phyloP scores from a whole-genome alignment of 2,888 invertebrate genomes.

The Saturnia japonica region DNA sequence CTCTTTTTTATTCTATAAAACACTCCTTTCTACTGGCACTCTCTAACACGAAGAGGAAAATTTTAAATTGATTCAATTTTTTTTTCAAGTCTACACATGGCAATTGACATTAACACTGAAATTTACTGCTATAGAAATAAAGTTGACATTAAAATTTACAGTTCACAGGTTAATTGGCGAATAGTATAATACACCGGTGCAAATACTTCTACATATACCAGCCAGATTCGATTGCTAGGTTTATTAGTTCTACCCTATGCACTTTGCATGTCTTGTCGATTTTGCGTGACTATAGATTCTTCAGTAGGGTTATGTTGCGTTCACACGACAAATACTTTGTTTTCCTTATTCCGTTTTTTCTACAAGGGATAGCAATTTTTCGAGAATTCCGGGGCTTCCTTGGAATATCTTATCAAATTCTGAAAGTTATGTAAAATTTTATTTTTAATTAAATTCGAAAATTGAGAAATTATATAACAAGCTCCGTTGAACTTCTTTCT shows the following conservation, averaged over 20 bases:
- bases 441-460: not conserved
- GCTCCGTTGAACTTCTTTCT: not conserved
- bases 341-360: not conserved
- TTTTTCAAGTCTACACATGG: constrained; percentile 49
- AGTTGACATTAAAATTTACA: constrained; percentile 34
- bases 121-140: constrained; percentile 36
- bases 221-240: constrained; percentile 66
- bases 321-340: constrained; percentile 9
- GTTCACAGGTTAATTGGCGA: constrained; percentile 39
- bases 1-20: constrained; percentile 51
- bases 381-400: not conserved
- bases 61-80: constrained; percentile 51
- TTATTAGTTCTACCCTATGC: constrained; percentile 57
- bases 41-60: constrained; percentile 56
- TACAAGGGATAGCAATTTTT: not conserved
- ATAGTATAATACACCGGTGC: constrained; percentile 66
- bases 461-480: no score
- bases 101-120: constrained; percentile 31
- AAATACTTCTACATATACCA: constrained; percentile 81
- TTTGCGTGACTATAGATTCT: constrained; percentile 48
- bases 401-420: not conserved
- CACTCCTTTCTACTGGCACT: constrained; percentile 60
- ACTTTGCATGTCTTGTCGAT: constrained; percentile 62
- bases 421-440: not conserved
- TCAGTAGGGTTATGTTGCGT: constrained; percentile 30